phyloP scores from a whole-genome alignment of 2,888 invertebrate species.

The Drosophila suboccidentalis region DNA sequence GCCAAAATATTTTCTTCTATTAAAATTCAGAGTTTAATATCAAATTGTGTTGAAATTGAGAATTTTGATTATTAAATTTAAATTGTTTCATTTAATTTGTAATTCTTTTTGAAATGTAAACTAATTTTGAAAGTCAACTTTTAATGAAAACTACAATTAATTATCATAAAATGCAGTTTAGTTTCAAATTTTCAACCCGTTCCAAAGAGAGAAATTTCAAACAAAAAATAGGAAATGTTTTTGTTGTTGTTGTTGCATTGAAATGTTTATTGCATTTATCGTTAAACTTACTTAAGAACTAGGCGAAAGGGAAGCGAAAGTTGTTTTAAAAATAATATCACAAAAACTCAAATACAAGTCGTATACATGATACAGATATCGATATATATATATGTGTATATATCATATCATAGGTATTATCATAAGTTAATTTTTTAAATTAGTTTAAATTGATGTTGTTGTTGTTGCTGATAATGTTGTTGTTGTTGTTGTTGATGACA shows the following conservation, averaged over 20 bases:
- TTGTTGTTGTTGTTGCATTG: conserved; percentile 18
- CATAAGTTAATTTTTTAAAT: conserved; percentile 37
- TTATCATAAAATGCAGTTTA: neutral
- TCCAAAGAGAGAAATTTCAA: neutral
- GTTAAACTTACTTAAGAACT: conserved; percentile 34
- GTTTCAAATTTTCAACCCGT: neutral
- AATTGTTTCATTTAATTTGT: neutral
- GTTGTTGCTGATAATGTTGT: conserved; percentile 34
- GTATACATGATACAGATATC: conserved; percentile 61
- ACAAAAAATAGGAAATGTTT: neutral
- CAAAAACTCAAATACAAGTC: conserved; percentile 79
- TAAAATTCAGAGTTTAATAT: too few species aligned
- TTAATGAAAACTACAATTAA: neutral
- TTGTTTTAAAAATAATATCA: conserved; percentile 76
- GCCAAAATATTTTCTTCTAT: too few species aligned
- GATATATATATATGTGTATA: conserved; percentile 16
- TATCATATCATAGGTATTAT: conserved; percentile 33
- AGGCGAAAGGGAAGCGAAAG: conserved; percentile 67
- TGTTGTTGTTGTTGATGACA: conserved; percentile 16
- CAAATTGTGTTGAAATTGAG: too few species aligned
- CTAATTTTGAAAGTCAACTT: neutral
- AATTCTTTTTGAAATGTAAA: neutral
- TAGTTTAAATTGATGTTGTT: conserved; percentile 24
- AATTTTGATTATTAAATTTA: too few species aligned
- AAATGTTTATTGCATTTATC: conserved; percentile 40